These are phyloP conservation scores for Sardina pilchardus DNA, from an alignment of 2,113 vertebrate genomes.

Conservation along the genomic window DNA sequence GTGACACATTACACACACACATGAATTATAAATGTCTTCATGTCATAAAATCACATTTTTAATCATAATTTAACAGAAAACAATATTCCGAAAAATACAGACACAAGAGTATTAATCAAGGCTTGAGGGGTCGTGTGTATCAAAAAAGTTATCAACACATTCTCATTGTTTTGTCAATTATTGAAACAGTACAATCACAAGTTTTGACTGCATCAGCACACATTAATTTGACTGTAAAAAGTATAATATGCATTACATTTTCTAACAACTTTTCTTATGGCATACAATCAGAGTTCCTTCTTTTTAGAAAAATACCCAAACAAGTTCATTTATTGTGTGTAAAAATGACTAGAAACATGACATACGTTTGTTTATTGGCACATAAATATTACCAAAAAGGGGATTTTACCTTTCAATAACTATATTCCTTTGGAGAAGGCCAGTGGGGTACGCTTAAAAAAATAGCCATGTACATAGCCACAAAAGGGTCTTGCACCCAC, in stretches of 20 bases:
- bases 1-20: constrained; percentile 40
- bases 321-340: constrained; percentile 70
- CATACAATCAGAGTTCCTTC: not conserved
- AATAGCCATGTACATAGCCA: constrained; percentile 42
- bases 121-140: constrained; percentile 72
- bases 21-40: constrained; percentile 46
- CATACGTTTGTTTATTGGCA: constrained; percentile 67
- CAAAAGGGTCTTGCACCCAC: not conserved
- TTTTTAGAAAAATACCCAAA: constrained; percentile 47
- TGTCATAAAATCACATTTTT: constrained; percentile 73
- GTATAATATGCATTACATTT: not conserved
- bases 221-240: constrained; percentile 34
- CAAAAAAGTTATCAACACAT: constrained; percentile 71
- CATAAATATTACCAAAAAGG: constrained; percentile 80
- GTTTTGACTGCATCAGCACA: constrained; percentile 33
- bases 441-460: constrained; percentile 32
- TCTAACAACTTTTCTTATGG: not conserved
- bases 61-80: constrained; percentile 76
- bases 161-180: constrained; percentile 66
- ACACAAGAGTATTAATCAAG: constrained; percentile 72
- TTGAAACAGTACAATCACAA: constrained; percentile 65
- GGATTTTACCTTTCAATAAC: constrained; percentile 22
- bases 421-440: constrained; percentile 28
- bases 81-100: constrained; percentile 79
- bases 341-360: constrained; percentile 87